Evolutionary conservation across 1,140 invertebrate genomes (phyloP).

Genomic region (Ruditapes philippinarum): DNA sequence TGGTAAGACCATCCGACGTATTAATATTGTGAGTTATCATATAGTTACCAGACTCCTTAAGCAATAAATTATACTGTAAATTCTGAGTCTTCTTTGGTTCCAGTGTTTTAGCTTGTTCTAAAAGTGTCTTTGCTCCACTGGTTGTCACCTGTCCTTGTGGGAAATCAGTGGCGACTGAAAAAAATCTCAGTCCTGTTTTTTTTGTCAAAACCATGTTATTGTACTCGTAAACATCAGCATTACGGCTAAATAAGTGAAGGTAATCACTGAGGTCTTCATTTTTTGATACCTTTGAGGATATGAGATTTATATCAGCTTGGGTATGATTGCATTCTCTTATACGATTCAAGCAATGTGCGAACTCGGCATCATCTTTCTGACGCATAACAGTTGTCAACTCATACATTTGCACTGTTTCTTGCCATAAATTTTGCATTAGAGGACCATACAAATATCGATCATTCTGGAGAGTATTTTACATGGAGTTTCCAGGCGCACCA

Average conservation of each 20-base stretch:
- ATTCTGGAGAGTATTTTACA: slow-evolving; percentile 1
- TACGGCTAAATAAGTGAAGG: slow-evolving; percentile 59
- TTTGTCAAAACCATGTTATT: slow-evolving; percentile 2
- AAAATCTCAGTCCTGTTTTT: not conserved
- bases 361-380: slow-evolving; percentile 66
- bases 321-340: slow-evolving; percentile 66
- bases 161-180: slow-evolving; percentile 26
- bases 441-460: slow-evolving; percentile 19
- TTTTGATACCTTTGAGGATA: slow-evolving; percentile 1
- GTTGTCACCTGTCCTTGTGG: slow-evolving; percentile 18
- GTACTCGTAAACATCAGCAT: slow-evolving; percentile 51
- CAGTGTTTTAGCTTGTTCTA: slow-evolving; percentile 38
- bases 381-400: slow-evolving; percentile 69
- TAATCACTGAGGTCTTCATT: slow-evolving; percentile 1
- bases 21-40: slow-evolving; percentile 64
- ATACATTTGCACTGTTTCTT: slow-evolving; percentile 56
- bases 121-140: slow-evolving; percentile 10
- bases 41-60: slow-evolving; percentile 56
- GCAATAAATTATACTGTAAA: slow-evolving; percentile 6
- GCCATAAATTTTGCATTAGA: slow-evolving; percentile 49
- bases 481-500: slow-evolving; percentile 2
- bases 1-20: slow-evolving; percentile 62
- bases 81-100: slow-evolving; percentile 64
- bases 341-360: slow-evolving; percentile 67
- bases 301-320: slow-evolving; percentile 5